Evolutionary conservation across 2,797 vertebrate species (phyloP), one percentile per base, ranked within the genome.

Genomic region (Molossus alvarezi): DNA sequence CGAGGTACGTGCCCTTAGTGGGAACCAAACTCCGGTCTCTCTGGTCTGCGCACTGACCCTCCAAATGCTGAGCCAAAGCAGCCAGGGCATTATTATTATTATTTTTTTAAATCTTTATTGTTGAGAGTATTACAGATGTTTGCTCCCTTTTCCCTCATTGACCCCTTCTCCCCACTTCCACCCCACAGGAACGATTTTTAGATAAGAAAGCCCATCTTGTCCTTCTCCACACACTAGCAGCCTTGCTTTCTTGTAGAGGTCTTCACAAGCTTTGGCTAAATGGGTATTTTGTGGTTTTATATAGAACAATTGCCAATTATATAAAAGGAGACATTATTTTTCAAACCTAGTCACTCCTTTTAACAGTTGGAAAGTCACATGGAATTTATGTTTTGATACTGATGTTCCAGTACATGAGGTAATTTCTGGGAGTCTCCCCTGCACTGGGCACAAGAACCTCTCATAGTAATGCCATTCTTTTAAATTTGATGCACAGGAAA

Each of bases 251-350:
- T 75, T 69, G 13, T 51, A 18, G 55, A 76, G 53, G 85, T 77
- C 65, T 65, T 87, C 62, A 65, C 8, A 72, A 94, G 25, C 37
- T 45, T 90, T 94, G 55, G 25, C 25, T 83, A 53, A 29, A 27
- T 67, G 3, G 9, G 9, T 75, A 77, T 62, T 60, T 89, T 27
- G 29, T 29, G 29, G 73, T 65, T 85, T 82, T 73, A 57, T 55
- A 9, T 51, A 62, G 23, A 95, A 72, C 23, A 89, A n/a, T 25
- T 41, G 15, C 25, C 60, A 60, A 2, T 86, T 27, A 55, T 77
- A 27, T 65, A 75, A 82, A 94, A 58, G 55, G 9, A 73, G 67
- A 51, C 9, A 77, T 57, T 82, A n/a, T 80, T 81, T 84, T 87
- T 62, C 67, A 86, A 69, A 15, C 18, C 20, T 18, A 58, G 45